These are phyloP conservation scores for Leucoptera coffeella DNA, from an alignment of 2,888 invertebrate species.

Conservation along the genomic window DNA sequence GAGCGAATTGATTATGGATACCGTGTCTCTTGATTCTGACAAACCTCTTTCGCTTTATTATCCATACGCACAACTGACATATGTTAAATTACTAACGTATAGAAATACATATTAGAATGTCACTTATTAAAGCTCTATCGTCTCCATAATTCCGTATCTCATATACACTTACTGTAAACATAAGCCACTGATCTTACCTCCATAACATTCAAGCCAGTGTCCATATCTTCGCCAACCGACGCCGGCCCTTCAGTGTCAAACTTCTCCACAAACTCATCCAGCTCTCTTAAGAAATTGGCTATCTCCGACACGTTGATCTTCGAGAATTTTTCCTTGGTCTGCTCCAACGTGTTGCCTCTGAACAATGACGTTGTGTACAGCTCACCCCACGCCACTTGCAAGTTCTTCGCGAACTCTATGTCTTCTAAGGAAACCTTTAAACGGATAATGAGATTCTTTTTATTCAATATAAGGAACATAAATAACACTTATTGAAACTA, in stretches of 20 bases:
- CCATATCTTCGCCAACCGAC: constrained; percentile 70
- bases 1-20: too few relatives aligned
- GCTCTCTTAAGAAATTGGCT: constrained; percentile 55
- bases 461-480: too few relatives aligned
- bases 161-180: too few relatives aligned
- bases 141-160: too few relatives aligned
- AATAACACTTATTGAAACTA: too few relatives aligned
- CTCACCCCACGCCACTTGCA: constrained; percentile 64
- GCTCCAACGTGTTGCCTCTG: constrained; percentile 62
- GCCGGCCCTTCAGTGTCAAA: constrained; percentile 76
- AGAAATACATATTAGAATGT: too few relatives aligned
- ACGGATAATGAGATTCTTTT: neutral
- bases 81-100: too few relatives aligned
- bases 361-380: constrained; percentile 64
- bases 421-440: constrained; percentile 46
- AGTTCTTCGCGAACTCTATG: constrained; percentile 46
- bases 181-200: too few relatives aligned
- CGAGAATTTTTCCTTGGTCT: constrained; percentile 83
- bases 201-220: constrained; percentile 64
- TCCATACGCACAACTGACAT: too few relatives aligned
- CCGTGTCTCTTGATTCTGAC: too few relatives aligned
- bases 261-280: constrained; percentile 63
- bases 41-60: too few relatives aligned
- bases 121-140: too few relatives aligned
- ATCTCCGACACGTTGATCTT: constrained; percentile 74